Percentiles rank a stretch among this genome's conserved stretches.
Evolutionary conservation across 2,888 invertebrate genomes (phyloP).

Genomic region (Agrochola litura): DNA sequence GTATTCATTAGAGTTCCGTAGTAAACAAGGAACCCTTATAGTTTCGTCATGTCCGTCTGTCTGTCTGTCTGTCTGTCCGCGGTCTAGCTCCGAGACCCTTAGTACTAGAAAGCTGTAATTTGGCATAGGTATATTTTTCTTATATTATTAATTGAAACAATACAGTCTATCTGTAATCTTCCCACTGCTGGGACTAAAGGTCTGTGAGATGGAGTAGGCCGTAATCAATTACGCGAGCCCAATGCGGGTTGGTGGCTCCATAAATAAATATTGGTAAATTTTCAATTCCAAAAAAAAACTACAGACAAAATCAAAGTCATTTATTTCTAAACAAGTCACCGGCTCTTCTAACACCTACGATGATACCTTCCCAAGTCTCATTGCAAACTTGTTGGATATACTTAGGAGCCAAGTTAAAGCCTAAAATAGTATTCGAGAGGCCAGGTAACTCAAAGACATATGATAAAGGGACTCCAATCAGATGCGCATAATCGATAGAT

Average conservation of each 20-base stretch:
- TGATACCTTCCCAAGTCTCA: slow-evolving; percentile 91
- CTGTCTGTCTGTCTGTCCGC: too few species aligned
- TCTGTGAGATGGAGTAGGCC: not conserved
- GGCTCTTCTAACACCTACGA: slow-evolving; percentile 84
- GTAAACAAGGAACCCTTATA: too few species aligned
- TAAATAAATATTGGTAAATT: not conserved
- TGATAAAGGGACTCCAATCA: slow-evolving; percentile 89
- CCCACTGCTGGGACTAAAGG: too few species aligned
- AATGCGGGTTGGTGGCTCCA: too few species aligned
- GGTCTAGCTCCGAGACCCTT: too few species aligned
- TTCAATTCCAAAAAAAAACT: slow-evolving; percentile 6
- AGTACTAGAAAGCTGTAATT: too few species aligned
- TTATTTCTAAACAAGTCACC: slow-evolving; percentile 71
- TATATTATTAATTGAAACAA: not conserved
- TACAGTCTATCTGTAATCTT: not conserved
- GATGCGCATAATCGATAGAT: slow-evolving; percentile 92
- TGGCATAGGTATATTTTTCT: too few species aligned
- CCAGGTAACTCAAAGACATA: slow-evolving; percentile 93
- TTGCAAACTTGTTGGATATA: slow-evolving; percentile 89
- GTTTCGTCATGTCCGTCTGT: too few species aligned
- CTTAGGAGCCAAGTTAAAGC: slow-evolving; percentile 90
- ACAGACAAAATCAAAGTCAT: slow-evolving; percentile 27
- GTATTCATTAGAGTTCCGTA: too few species aligned
- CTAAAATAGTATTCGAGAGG: slow-evolving; percentile 81
- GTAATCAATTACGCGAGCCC: too few species aligned